Evolutionary conservation across 2,113 vertebrate species (phyloP).

Genomic region (Conger conger): DNA sequence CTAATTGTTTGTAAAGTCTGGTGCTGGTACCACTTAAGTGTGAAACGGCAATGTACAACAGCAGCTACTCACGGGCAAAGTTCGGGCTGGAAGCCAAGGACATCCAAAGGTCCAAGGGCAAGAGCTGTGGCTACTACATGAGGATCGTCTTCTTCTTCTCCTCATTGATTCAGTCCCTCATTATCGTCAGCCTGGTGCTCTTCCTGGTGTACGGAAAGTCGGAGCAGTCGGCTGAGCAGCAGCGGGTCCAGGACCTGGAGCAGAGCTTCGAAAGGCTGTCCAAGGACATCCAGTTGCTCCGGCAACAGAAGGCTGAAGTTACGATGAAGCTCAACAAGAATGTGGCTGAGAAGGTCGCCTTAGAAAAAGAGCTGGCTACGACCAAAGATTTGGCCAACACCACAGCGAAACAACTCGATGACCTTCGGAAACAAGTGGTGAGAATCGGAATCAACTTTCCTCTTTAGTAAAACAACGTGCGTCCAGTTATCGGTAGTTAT

Average conservation of each 20-base stretch:
- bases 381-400: conserved; percentile 35
- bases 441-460: conserved; percentile 29
- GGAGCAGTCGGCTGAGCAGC: conserved; percentile 61
- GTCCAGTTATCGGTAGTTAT: neutral
- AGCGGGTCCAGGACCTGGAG: conserved; percentile 70
- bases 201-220: conserved; percentile 88
- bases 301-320: conserved; percentile 59
- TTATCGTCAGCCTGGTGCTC: conserved; percentile 89
- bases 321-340: conserved; percentile 69
- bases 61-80: conserved; percentile 66
- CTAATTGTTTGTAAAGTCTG: neutral
- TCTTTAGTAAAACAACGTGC: neutral
- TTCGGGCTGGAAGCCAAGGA: conserved; percentile 59
- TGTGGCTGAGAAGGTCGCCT: conserved; percentile 43
- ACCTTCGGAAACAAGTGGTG: conserved; percentile 8
- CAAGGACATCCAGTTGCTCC: conserved; percentile 51
- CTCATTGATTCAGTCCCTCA: conserved; percentile 88
- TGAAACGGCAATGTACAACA: conserved; percentile 68
- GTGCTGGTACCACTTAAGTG: neutral
- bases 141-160: conserved; percentile 89
- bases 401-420: conserved; percentile 25
- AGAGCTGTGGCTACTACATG: conserved; percentile 77
- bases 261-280: conserved; percentile 62
- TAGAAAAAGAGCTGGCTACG: conserved; percentile 38
- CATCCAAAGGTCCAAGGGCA: conserved; percentile 60